Conservation (phyloP, 2,113 vertebrate genomes). For the Vicugna pacos region DNA sequence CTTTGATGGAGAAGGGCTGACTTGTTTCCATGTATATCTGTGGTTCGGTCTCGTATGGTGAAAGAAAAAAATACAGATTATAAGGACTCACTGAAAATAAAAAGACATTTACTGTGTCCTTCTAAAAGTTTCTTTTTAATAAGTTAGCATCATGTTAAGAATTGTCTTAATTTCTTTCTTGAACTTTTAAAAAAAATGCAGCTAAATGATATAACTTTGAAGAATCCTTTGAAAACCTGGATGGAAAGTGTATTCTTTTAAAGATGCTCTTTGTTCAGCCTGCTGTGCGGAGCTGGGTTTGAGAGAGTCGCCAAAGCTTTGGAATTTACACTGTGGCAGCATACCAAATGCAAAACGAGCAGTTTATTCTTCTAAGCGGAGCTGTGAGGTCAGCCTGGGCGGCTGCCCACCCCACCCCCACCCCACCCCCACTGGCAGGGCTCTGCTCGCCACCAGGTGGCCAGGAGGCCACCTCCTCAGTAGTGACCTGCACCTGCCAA, state of each 20-base stretch:
- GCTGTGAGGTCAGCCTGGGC: neutral
- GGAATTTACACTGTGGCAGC: constrained; percentile 65
- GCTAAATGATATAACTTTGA: neutral
- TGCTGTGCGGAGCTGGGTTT: neutral
- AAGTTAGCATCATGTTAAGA: neutral
- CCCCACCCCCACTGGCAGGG: neutral
- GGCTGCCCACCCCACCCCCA: neutral
- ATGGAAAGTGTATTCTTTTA: constrained; percentile 44
- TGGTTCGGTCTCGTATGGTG: neutral
- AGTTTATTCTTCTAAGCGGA: neutral
- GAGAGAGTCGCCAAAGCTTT: constrained; percentile 27
- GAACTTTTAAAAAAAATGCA: neutral
- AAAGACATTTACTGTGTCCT: neutral
- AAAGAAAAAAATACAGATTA: neutral
- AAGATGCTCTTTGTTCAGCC: constrained; percentile 46
- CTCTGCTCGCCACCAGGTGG: neutral
- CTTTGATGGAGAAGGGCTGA: neutral
- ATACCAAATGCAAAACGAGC: constrained; percentile 50
- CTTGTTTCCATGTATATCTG: neutral
- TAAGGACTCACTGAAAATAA: neutral
- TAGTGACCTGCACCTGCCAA: neutral
- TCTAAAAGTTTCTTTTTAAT: neutral
- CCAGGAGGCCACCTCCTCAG: neutral
- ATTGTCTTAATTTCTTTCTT: neutral
- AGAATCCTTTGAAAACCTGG: constrained; percentile 33